These are phyloP conservation scores for Tragulus kanchil DNA, from an alignment of 2,113 vertebrate species.

Conservation along the genomic window DNA sequence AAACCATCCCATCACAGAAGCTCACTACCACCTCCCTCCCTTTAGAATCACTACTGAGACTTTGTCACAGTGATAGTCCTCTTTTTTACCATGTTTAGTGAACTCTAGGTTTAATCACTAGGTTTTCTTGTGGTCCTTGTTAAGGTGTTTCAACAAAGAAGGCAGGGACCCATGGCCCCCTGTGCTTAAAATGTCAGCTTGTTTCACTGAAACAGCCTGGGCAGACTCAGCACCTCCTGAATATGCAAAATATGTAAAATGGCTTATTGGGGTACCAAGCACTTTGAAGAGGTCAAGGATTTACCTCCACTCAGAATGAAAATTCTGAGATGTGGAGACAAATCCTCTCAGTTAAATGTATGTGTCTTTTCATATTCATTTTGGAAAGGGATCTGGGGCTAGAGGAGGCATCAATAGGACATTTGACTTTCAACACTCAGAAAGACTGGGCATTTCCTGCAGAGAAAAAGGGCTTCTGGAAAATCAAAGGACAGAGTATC, in stretches of 20 bases:
- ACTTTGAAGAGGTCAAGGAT: background rate
- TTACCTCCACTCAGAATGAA: background rate
- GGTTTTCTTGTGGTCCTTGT: background rate
- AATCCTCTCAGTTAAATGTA: background rate
- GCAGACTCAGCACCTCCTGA: background rate
- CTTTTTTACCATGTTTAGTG: background rate
- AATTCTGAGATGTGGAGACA: background rate
- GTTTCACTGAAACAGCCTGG: background rate
- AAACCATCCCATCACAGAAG: background rate
- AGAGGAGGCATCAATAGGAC: background rate
- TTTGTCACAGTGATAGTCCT: background rate
- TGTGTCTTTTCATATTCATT: background rate
- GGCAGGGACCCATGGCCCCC: background rate
- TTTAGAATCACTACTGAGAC: background rate
- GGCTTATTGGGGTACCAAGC: background rate
- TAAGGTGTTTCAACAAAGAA: background rate
- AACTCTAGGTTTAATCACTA: background rate
- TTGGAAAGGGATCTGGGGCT: background rate
- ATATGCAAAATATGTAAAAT: background rate
- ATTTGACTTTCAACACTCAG: background rate
- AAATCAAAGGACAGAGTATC: no score
- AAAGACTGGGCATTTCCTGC: background rate
- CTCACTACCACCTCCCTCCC: background rate
- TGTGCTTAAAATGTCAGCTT: background rate
- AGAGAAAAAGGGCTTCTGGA: background rate